Evolutionary conservation across 2,888 invertebrate species (phyloP).

Genomic region (Limnephilus rhombicus): DNA sequence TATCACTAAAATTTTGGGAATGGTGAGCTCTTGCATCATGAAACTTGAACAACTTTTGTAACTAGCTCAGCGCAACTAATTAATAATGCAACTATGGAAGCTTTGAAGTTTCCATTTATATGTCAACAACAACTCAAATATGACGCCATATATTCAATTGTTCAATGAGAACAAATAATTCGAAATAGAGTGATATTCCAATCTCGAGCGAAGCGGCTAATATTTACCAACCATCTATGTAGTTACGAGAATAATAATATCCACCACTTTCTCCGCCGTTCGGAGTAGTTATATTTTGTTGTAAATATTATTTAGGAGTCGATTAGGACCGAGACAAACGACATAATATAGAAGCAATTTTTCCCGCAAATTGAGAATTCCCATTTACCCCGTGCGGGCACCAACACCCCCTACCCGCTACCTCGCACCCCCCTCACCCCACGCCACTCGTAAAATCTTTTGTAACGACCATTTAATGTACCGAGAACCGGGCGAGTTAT

Average conservation of each 20-base stretch:
- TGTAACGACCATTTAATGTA: constrained; percentile 37
- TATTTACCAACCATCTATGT: background rate
- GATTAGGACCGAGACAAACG: background rate
- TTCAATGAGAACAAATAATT: no score
- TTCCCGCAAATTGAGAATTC: constrained; percentile 27
- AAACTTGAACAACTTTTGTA: background rate
- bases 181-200: background rate
- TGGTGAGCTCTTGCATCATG: background rate
- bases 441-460: constrained; percentile 14
- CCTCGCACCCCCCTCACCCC: background rate
- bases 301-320: background rate
- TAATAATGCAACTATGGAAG: no score
- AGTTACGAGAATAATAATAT: background rate
- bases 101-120: no score
- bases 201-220: background rate
- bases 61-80: background rate
- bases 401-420: background rate
- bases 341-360: background rate
- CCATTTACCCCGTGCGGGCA: background rate
- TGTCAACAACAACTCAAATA: no score
- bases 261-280: background rate
- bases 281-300: background rate
- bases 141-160: no score
- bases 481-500: background rate
- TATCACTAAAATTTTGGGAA: background rate